phyloP scores from a whole-genome alignment of 2,797 vertebrate genomes.

The Ispidina lecontei region DNA sequence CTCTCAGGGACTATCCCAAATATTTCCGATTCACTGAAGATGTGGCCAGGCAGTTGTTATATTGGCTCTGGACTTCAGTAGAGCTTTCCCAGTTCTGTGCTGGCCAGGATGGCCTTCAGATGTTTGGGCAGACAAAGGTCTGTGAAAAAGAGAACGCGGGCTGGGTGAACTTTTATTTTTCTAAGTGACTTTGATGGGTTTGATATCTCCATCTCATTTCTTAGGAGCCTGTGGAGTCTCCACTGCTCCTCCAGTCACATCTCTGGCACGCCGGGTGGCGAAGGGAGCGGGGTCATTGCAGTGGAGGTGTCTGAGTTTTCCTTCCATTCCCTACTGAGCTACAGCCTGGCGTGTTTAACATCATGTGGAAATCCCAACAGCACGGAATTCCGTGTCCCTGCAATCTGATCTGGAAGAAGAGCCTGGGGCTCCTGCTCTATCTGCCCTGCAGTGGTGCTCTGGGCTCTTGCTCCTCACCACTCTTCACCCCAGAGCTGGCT shows the following conservation, averaged over 20 bases:
- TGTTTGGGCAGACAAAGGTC: neutral
- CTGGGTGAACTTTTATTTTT: neutral
- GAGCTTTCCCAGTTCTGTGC: neutral
- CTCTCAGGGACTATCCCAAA: constrained; percentile 15
- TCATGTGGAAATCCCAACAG: neutral
- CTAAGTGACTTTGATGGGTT: neutral
- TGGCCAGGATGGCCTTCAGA: neutral
- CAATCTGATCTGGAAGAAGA: neutral
- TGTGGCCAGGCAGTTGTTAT: neutral
- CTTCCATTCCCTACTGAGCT: neutral
- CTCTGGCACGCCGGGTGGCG: neutral
- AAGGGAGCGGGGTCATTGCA: neutral
- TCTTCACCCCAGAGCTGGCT: neutral
- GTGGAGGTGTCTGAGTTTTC: neutral
- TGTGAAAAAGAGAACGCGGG: neutral
- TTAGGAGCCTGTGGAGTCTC: neutral
- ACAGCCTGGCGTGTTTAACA: neutral
- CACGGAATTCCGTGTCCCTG: neutral
- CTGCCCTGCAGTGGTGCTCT: neutral
- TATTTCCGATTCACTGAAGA: neutral
- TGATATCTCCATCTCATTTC: neutral
- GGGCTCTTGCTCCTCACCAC: neutral
- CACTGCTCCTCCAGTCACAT: neutral
- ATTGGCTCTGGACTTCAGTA: neutral
- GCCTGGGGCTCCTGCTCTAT: neutral